Conservation (phyloP, 2,888 invertebrate species). For the Biston stratarius region DNA sequence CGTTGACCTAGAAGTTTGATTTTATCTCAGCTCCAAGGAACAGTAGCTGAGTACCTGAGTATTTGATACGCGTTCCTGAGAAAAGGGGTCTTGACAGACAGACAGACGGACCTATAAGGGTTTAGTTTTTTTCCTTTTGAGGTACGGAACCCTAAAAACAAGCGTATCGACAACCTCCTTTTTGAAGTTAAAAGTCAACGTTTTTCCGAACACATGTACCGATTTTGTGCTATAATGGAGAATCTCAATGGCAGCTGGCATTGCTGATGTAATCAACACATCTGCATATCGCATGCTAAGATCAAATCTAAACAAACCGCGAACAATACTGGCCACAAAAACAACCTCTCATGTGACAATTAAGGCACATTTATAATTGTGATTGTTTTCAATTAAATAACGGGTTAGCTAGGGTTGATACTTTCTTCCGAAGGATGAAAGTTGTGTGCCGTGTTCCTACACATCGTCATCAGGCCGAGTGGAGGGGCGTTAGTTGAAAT, state of each 20-base stretch:
- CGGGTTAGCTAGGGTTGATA: slow-evolving; percentile 20
- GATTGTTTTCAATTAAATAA: slow-evolving; percentile 40
- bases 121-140: no score
- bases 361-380: slow-evolving; percentile 35
- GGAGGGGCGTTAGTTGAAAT: no score
- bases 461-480: no score
- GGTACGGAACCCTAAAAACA: no score
- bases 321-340: slow-evolving; percentile 23
- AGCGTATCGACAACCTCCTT: background rate
- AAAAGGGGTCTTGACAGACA: no score
- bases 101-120: no score
- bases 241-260: background rate
- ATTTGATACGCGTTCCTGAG: no score
- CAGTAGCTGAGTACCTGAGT: no score
- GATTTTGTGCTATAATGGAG: background rate
- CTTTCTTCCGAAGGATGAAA: background rate
- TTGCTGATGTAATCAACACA: slow-evolving; percentile 32
- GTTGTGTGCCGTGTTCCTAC: no score
- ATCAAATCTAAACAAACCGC: slow-evolving; percentile 9
- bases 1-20: no score
- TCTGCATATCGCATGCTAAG: slow-evolving; percentile 40
- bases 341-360: slow-evolving; percentile 24
- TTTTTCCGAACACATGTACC: background rate
- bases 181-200: no score
- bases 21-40: no score